phyloP scores from a whole-genome alignment of 2,797 vertebrate genomes.

The Acipenser oxyrinchus region DNA sequence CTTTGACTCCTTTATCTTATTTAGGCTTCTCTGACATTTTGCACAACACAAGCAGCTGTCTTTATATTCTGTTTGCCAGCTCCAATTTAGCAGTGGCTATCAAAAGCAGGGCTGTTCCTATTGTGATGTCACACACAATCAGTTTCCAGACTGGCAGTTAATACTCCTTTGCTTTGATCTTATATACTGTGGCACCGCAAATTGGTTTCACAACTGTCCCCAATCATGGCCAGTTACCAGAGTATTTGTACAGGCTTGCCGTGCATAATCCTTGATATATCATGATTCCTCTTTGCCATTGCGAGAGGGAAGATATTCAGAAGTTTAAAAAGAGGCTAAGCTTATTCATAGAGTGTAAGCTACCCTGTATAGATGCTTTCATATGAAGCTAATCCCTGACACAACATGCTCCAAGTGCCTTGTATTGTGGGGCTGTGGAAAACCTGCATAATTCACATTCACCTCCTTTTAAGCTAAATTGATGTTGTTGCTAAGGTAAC shows the following conservation, averaged over 20 bases:
- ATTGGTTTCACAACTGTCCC: background rate
- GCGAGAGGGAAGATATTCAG: too few species aligned
- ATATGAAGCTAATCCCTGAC: too few species aligned
- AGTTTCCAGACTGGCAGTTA: background rate
- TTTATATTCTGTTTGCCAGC: conserved; percentile 7
- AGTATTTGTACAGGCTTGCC: background rate
- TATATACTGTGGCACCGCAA: background rate
- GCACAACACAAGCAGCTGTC: conserved; percentile 9
- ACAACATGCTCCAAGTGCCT: too few species aligned
- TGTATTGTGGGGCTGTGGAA: too few species aligned
- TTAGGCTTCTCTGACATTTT: conserved; percentile 1
- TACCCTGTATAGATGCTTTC: too few species aligned
- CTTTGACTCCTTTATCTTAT: conserved; percentile 8
- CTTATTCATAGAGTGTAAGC: too few species aligned
- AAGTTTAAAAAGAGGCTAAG: too few species aligned
- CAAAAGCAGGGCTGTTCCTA: background rate
- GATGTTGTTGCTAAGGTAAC: too few species aligned
- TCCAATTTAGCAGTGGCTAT: background rate
- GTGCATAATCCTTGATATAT: background rate
- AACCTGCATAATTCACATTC: too few species aligned
- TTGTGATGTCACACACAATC: conserved; percentile 10
- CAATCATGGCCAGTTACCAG: background rate
- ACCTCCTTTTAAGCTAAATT: too few species aligned
- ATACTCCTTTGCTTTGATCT: background rate
- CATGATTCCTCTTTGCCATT: too few species aligned